A percentile compares a stretch with the other conserved stretches of the same genome.
phyloP scores from a whole-genome alignment of 2,113 vertebrate genomes.

The Mirza zaza region DNA sequence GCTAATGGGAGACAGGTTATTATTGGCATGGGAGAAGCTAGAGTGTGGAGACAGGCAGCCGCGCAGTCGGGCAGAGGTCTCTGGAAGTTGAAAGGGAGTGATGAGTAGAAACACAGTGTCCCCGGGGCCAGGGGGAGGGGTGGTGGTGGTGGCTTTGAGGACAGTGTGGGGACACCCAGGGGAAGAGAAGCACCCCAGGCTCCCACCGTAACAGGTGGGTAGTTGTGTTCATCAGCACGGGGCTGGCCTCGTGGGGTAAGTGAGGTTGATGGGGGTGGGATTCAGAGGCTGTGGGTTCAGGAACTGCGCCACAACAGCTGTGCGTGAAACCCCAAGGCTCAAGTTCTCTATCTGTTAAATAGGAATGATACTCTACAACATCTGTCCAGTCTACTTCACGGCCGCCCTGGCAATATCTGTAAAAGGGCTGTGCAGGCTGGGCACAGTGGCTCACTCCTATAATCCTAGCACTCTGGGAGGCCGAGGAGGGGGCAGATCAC shows the following conservation, averaged over 20 bases:
- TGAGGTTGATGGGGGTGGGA: background rate
- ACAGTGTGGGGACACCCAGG: fast-evolving
- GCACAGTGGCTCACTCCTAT: no score
- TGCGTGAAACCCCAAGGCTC: background rate
- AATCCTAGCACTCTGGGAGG: no score
- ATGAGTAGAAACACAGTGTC: background rate
- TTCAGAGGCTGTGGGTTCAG: background rate
- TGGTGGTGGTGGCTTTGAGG: background rate
- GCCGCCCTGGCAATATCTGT: background rate
- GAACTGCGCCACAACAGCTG: background rate
- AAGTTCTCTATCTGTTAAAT: background rate
- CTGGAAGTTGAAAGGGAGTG: background rate
- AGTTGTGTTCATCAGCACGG: no score
- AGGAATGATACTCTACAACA: background rate
- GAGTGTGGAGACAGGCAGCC: background rate
- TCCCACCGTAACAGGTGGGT: background rate
- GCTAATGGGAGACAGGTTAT: constrained; percentile 25
- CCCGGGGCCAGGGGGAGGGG: fast-evolving
- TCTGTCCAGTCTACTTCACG: background rate
- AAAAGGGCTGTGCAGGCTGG: background rate
- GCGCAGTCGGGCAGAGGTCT: background rate
- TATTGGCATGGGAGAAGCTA: background rate
- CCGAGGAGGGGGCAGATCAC: no score
- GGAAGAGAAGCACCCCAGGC: background rate
- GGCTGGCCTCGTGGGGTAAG: no score